These are phyloP conservation scores for Urechis unicinctus DNA, from an alignment of 2,888 invertebrate genomes.

Conservation along the genomic window DNA sequence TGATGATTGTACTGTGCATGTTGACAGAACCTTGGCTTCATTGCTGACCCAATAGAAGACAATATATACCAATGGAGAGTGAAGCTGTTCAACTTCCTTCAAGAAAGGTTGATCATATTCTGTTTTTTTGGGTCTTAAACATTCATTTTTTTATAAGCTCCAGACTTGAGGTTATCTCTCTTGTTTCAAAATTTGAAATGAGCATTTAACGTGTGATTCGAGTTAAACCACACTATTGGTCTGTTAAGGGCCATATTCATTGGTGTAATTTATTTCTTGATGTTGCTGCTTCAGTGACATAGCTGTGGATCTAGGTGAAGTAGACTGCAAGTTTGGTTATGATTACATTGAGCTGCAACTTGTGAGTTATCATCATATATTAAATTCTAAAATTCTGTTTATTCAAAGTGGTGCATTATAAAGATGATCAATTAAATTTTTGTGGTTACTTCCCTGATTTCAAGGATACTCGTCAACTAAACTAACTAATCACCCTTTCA, in stretches of 20 bases:
- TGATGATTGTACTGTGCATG: neutral
- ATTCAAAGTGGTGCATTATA: neutral
- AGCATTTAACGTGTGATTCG: too few species aligned
- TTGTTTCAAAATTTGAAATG: too few species aligned
- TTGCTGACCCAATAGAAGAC: constrained; percentile 45
- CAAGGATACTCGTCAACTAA: too few species aligned
- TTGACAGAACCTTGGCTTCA: constrained; percentile 29
- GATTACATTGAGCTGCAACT: constrained; percentile 46
- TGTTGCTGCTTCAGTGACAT: constrained; percentile 31
- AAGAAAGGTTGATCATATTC: constrained; percentile 20
- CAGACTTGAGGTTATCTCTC: too few species aligned
- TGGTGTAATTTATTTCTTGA: too few species aligned
- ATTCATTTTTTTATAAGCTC: too few species aligned
- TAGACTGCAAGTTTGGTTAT: constrained; percentile 38
- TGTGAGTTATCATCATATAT: constrained; percentile 19
- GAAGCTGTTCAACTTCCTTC: constrained; percentile 35
- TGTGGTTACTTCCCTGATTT: too few species aligned
- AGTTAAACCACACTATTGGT: neutral
- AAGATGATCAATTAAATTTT: neutral
- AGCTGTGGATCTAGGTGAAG: constrained; percentile 30
- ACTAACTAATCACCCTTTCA: too few species aligned
- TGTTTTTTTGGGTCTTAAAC: too few species aligned
- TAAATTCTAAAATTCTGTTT: neutral
- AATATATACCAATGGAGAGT: constrained; percentile 48
- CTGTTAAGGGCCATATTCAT: too few species aligned